Evolutionary conservation across 2,797 vertebrate species (phyloP).

Genomic region (Cossypha dichroa): DNA sequence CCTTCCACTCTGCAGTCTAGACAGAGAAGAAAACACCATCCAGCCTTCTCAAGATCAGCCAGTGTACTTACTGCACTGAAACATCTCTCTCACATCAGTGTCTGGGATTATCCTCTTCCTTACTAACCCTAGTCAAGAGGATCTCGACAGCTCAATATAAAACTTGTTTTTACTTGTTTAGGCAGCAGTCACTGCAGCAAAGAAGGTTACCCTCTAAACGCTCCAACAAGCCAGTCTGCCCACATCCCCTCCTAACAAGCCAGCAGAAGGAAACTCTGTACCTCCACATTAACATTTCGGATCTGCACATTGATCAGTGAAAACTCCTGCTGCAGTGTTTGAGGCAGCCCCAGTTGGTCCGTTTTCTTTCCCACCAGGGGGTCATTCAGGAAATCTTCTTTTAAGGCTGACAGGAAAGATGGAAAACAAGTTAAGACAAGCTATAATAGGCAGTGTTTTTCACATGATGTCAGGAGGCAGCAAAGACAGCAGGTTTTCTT

Average conservation of each 20-base stretch:
- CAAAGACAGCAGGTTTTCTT: background rate
- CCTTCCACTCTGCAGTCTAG: background rate
- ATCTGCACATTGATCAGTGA: slow-evolving; percentile 98
- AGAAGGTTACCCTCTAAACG: background rate
- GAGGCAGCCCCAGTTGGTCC: slow-evolving; percentile 86
- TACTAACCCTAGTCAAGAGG: background rate
- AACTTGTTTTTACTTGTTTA: background rate
- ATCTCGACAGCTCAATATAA: background rate
- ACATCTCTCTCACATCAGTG: background rate
- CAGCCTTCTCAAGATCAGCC: background rate
- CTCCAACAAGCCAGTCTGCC: background rate
- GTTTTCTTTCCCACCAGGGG: slow-evolving; percentile 75
- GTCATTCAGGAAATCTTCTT: slow-evolving; percentile 75
- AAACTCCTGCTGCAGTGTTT: slow-evolving; percentile 97
- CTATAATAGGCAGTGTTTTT: background rate
- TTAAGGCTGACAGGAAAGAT: slow-evolving; percentile 77
- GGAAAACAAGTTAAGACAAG: background rate
- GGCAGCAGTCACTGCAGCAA: background rate
- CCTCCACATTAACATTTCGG: slow-evolving; percentile 96
- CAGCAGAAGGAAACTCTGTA: slow-evolving; percentile 53
- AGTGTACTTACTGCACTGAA: background rate
- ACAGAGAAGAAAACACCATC: background rate
- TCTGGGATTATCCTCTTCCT: background rate
- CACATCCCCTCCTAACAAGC: background rate
- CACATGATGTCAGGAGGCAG: background rate